Evolutionary conservation across 2,888 invertebrate species (phyloP).

Genomic region (Drosophila bunnanda): DNA sequence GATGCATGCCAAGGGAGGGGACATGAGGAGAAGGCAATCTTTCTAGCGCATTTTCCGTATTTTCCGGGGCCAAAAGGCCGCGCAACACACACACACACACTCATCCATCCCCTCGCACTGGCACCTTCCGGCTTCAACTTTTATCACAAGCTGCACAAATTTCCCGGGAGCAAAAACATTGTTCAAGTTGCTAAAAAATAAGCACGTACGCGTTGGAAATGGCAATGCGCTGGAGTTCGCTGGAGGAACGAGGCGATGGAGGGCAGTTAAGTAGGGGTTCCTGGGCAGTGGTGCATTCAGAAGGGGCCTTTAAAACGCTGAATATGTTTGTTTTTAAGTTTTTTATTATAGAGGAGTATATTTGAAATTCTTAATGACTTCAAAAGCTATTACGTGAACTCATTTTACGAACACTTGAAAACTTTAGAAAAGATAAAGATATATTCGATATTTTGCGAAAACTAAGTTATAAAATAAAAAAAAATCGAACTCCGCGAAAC

Average conservation of each 20-base stretch:
- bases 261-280: conserved; percentile 6
- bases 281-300: not conserved
- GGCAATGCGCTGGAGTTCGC: conserved; percentile 37
- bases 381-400: not conserved
- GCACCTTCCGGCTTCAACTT: conserved; percentile 50
- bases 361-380: not conserved
- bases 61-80: conserved; percentile 39
- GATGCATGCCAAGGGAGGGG: conserved; percentile 46
- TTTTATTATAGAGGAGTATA: not conserved
- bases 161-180: conserved; percentile 66
- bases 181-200: conserved; percentile 76
- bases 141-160: conserved; percentile 68
- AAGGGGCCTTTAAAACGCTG: not conserved
- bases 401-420: not conserved
- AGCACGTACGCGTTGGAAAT: conserved; percentile 76
- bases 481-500: not conserved
- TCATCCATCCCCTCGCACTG: not conserved
- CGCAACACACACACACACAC: not conserved
- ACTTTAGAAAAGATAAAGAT: not conserved
- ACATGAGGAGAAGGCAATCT: conserved; percentile 18
- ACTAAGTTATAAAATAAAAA: too few relatives aligned
- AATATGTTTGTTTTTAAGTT: not conserved
- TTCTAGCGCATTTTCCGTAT: conserved; percentile 43
- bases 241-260: conserved; percentile 8
- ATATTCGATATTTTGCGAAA: too few relatives aligned